These are phyloP conservation scores for Pogoniulus pusillus DNA, from an alignment of 2,797 vertebrate species.

Conservation along the genomic window DNA sequence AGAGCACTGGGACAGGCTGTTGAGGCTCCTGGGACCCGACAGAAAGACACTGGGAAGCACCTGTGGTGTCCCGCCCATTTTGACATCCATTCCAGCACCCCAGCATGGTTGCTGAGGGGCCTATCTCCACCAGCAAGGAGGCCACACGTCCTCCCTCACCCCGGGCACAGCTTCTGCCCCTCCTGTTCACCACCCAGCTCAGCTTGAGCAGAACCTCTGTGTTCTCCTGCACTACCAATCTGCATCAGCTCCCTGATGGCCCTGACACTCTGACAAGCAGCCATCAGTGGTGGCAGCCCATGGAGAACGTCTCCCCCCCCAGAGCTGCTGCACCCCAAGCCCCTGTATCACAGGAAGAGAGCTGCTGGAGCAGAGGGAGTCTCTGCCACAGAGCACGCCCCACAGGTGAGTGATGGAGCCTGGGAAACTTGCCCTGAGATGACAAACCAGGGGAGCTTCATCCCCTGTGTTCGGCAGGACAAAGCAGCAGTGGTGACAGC, in stretches of 20 bases:
- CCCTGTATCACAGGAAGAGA: not conserved
- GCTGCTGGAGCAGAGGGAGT: not conserved
- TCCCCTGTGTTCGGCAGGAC: not conserved
- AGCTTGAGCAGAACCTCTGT: not conserved
- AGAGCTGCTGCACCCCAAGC: rapidly evolving
- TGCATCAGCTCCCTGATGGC: rapidly evolving
- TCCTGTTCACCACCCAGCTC: not conserved
- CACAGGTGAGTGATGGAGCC: not conserved
- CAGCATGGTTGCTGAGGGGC: too few relatives aligned
- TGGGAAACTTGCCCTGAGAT: rapidly evolving
- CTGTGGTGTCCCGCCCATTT: not conserved
- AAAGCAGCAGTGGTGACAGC: not conserved
- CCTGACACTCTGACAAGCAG: rapidly evolving
- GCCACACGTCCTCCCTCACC: not conserved
- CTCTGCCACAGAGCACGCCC: not conserved
- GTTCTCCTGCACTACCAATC: too few relatives aligned
- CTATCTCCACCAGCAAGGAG: not conserved
- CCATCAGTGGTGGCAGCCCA: not conserved
- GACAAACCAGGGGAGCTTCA: not conserved
- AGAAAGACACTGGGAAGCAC: not conserved
- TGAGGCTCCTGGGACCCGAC: not conserved
- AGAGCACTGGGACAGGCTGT: rapidly evolving
- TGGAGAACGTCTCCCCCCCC: rapidly evolving
- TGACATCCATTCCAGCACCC: rapidly evolving
- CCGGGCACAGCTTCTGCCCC: not conserved